These are phyloP conservation scores for Apis cerana DNA, from an alignment of 1,140 invertebrate genomes.

Conservation along the genomic window DNA sequence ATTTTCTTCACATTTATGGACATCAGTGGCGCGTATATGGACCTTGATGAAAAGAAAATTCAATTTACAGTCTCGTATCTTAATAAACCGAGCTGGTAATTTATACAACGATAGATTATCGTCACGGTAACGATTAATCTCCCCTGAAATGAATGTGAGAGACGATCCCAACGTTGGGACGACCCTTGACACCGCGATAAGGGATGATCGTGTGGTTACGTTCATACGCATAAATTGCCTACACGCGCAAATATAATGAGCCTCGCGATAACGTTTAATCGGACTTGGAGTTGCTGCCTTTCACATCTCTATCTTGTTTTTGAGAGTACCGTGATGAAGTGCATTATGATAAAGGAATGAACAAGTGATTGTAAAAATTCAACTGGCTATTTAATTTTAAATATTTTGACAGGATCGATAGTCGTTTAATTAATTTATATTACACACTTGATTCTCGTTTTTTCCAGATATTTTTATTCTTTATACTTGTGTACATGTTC, in stretches of 20 bases:
- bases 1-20: background rate
- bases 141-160: slow-evolving; percentile 15
- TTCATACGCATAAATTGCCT: slow-evolving; percentile 38
- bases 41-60: slow-evolving; percentile 16
- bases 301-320: slow-evolving; percentile 18
- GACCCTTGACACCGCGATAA: slow-evolving; percentile 50
- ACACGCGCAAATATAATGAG: slow-evolving; percentile 49
- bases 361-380: background rate
- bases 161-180: slow-evolving; percentile 22
- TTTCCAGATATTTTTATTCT: too few species aligned
- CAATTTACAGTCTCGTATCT: slow-evolving; percentile 40
- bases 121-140: slow-evolving; percentile 33
- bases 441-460: too few species aligned
- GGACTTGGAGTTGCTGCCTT: slow-evolving; percentile 23
- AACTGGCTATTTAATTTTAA: background rate
- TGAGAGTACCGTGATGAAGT: background rate
- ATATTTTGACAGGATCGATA: background rate
- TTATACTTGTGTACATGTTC: too few species aligned
- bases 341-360: background rate
- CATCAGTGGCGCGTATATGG: background rate
- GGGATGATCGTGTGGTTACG: slow-evolving; percentile 44
- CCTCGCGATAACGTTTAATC: slow-evolving; percentile 32
- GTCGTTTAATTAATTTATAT: too few species aligned
- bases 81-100: slow-evolving; percentile 34
- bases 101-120: slow-evolving; percentile 46